Evolutionary conservation across 2,797 vertebrate genomes (phyloP), one percentile per base, ranked within the genome.

Genomic region (Pseudochaenichthys georgianus): DNA sequence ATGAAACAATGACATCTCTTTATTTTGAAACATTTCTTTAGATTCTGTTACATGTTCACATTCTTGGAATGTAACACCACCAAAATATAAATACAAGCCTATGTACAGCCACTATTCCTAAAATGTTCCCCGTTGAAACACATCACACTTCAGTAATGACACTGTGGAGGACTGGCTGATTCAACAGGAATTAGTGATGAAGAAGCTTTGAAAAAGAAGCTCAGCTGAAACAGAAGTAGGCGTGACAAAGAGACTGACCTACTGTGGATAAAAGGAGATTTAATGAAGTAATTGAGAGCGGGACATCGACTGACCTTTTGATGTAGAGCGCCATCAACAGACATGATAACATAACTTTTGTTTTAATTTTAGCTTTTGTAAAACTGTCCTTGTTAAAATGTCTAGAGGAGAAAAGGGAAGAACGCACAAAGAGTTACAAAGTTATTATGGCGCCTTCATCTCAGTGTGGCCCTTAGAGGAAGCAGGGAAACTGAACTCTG

Each of bases 31-130:
- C 60, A 80, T 80, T 80, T 89, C 15, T 64, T 79, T 48, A 70
- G 63, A 80, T 70, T 78, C 52, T 66, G 42, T 80, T 81, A 72
- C 77, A 83, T 73, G 47, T 79, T 89, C 54, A 92, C 91, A 94
- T 93, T 94, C 88, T 84, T 83, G 87, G 91, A 94, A 94, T 92
- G 91, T 78, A 91, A 90, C 83, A 53, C 82, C 41, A 81, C 54
- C 75, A 81, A 75, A 80, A 85, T 88, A 92, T 90, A 90, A 93
- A 94, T 86, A 87, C 38, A 63, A 80, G 67, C 68, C 57, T 83
- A 87, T 90, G 83, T 85, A 87, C 80, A 88, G 80, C 81, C 80
- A 75, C 63, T 64, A 71, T 68, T 86, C 51, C 78, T 61, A 73
- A 82, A 80, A 89, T 82, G 76, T 82, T 88, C 60, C 69, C 82